phyloP scores from a whole-genome alignment of 2,113 vertebrate species.

The Anas platyrhynchos region DNA sequence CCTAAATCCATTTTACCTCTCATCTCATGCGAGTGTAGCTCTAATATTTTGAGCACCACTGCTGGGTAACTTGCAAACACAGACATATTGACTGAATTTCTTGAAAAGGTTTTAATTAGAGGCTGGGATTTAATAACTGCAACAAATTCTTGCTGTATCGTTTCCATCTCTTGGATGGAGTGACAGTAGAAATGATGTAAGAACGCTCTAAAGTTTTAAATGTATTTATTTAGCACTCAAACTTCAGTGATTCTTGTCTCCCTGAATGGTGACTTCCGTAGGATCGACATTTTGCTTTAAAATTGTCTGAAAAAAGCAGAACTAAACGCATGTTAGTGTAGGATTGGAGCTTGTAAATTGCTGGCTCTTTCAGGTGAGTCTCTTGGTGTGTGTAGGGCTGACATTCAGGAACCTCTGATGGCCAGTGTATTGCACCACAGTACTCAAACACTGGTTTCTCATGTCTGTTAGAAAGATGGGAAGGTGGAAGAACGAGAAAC shows the following conservation, averaged over 20 bases:
- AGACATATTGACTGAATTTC: background rate
- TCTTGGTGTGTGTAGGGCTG: background rate
- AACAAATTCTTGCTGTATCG: background rate
- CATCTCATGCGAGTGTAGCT: fast-evolving
- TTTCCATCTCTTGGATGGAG: background rate
- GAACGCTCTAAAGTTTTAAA: background rate
- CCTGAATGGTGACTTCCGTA: background rate
- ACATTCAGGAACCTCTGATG: background rate
- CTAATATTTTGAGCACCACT: background rate
- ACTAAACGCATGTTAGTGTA: background rate
- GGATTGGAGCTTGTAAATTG: background rate
- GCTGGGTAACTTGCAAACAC: background rate
- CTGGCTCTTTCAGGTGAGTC: background rate
- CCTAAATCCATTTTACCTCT: background rate
- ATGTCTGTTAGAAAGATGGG: background rate
- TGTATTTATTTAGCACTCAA: background rate
- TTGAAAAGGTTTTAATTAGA: background rate
- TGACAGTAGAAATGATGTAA: background rate
- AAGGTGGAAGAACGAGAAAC: background rate
- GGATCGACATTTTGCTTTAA: background rate
- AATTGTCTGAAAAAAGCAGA: background rate
- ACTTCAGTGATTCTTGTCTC: background rate
- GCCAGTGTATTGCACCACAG: background rate
- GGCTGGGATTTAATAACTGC: background rate
- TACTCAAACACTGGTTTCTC: background rate